Conservation (phyloP, 2,888 invertebrate species). For the Digitonthophagus gazella region DNA sequence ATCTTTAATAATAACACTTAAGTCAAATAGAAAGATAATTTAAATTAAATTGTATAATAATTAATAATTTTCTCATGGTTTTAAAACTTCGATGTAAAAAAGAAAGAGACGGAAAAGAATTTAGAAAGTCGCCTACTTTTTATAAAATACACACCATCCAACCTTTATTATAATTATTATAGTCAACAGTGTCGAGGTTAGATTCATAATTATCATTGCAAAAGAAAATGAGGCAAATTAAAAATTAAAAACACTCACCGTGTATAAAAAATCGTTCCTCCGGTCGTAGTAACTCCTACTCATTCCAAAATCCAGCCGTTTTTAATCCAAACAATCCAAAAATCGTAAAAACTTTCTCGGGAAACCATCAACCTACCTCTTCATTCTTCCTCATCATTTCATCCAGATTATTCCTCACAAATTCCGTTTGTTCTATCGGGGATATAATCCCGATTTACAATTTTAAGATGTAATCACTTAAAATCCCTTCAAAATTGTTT, state of each 20-base stretch:
- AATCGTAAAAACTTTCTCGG: no score
- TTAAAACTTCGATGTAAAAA: not conserved
- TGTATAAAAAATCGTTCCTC: not conserved
- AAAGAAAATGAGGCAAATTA: not conserved
- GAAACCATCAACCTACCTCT: no score
- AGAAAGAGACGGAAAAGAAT: not conserved
- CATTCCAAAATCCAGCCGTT: not conserved
- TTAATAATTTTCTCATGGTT: not conserved
- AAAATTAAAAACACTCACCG: not conserved
- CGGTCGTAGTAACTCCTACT: not conserved
- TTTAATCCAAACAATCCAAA: no score
- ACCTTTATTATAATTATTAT: no score
- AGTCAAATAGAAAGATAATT: not conserved
- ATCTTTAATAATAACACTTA: no score
- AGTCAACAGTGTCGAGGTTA: not conserved
- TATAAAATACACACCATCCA: no score
- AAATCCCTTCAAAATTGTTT: not conserved
- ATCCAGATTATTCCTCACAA: no score
- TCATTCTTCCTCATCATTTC: no score
- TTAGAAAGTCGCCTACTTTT: not conserved
- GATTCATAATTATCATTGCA: not conserved
- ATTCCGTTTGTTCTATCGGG: no score
- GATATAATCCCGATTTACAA: not conserved
- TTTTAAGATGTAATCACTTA: not conserved
- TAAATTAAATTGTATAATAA: not conserved